Evolutionary conservation across 2,888 invertebrate genomes (phyloP).

Genomic region (Microchrysa polita): DNA sequence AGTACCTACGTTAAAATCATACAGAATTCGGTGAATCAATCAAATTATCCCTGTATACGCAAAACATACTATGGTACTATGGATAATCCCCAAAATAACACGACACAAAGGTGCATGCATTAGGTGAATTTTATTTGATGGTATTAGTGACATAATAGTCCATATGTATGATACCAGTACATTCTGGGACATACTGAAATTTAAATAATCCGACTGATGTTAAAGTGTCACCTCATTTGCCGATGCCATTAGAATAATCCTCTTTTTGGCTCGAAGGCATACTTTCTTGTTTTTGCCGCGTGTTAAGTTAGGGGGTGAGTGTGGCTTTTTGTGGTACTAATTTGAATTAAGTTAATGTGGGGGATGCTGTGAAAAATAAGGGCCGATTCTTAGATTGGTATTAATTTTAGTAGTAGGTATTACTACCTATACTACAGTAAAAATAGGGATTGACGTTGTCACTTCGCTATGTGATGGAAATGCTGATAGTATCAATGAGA

Average conservation of each 20-base stretch:
- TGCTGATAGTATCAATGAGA: background rate
- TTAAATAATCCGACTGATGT: slow-evolving; percentile 35
- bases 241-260: slow-evolving; percentile 36
- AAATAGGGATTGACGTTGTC: too few relatives aligned
- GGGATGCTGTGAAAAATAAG: too few relatives aligned
- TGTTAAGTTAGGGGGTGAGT: background rate
- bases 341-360: too few relatives aligned
- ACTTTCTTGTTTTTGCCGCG: background rate
- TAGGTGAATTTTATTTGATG: slow-evolving; percentile 32
- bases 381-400: too few relatives aligned
- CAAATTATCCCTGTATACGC: slow-evolving; percentile 29
- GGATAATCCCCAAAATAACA: slow-evolving; percentile 38
- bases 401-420: too few relatives aligned
- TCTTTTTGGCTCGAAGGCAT: background rate
- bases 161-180: background rate
- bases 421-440: too few relatives aligned
- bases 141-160: background rate
- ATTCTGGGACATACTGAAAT: slow-evolving; percentile 12
- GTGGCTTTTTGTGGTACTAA: too few relatives aligned
- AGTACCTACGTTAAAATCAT: background rate
- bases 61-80: too few relatives aligned
- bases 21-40: slow-evolving; percentile 10
- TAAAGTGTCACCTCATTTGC: slow-evolving; percentile 40
- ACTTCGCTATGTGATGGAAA: background rate
- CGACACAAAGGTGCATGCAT: slow-evolving; percentile 25